Evolutionary conservation across 2,797 vertebrate genomes (phyloP).

Genomic region (Ctenopoma multispine): DNA sequence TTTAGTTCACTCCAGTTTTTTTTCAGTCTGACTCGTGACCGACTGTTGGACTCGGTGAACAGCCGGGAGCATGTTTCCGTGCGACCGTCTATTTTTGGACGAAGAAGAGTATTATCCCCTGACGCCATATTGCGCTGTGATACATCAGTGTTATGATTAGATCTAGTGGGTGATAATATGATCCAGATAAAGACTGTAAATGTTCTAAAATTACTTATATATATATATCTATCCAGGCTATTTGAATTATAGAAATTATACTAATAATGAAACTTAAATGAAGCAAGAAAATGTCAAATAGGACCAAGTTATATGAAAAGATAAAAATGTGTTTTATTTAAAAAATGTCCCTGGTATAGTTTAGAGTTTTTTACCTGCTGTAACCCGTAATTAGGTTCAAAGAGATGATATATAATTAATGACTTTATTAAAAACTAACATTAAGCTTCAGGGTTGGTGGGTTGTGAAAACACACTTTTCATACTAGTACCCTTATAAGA

Average conservation of each 20-base stretch:
- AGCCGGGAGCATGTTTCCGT: slow-evolving; percentile 53
- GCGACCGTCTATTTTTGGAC: slow-evolving; percentile 63
- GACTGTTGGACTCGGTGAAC: slow-evolving; percentile 28
- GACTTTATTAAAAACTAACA: background rate
- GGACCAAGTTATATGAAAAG: too few species aligned
- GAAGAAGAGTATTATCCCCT: slow-evolving; percentile 43
- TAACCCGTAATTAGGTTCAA: too few species aligned
- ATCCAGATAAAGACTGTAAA: background rate
- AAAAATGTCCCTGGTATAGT: too few species aligned
- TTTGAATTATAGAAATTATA: background rate
- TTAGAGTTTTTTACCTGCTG: too few species aligned
- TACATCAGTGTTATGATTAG: slow-evolving; percentile 12
- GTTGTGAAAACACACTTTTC: background rate
- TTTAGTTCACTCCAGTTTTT: background rate
- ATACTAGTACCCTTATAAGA: too few species aligned
- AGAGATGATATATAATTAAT: background rate
- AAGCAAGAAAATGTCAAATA: background rate
- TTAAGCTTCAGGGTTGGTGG: background rate
- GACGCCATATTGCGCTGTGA: slow-evolving; percentile 35
- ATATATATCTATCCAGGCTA: background rate
- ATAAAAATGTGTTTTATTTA: too few species aligned
- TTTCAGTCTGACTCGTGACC: slow-evolving; percentile 65
- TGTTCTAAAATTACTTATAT: background rate
- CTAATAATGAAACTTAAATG: background rate
- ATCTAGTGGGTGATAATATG: slow-evolving; percentile 12